These are phyloP conservation scores for Crematogaster levior DNA, from an alignment of 2,888 invertebrate species.

Conservation along the genomic window DNA sequence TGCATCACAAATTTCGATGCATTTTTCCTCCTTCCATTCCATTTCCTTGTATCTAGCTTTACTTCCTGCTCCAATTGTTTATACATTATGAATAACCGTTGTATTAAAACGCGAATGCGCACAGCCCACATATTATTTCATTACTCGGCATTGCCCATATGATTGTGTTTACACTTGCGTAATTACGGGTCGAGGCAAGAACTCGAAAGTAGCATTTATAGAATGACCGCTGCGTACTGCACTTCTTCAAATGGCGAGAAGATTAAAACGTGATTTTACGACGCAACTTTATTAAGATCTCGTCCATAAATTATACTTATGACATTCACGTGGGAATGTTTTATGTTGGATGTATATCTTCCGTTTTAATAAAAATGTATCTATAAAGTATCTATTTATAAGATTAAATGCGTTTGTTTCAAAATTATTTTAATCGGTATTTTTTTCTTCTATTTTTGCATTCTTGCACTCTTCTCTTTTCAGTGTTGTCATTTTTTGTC, in stretches of 20 bases:
- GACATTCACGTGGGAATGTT: conserved; percentile 41
- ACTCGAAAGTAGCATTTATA: conserved; percentile 77
- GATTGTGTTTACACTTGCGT: conserved; percentile 76
- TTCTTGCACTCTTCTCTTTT: background rate
- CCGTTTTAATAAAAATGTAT: conserved; percentile 29
- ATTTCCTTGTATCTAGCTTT: background rate
- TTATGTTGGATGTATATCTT: conserved; percentile 17
- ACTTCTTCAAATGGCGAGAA: conserved; percentile 64
- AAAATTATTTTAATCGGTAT: background rate
- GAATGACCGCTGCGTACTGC: conserved; percentile 59
- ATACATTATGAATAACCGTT: background rate
- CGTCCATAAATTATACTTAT: conserved; percentile 56
- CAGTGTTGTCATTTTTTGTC: background rate
- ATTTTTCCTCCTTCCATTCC: background rate
- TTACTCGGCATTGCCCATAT: conserved; percentile 33
- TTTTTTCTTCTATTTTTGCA: background rate
- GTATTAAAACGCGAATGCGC: background rate
- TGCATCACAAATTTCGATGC: background rate
- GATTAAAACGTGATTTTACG: conserved; percentile 64
- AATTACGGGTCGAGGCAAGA: conserved; percentile 79
- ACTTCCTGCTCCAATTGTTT: conserved; percentile 13
- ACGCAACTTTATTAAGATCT: conserved; percentile 63
- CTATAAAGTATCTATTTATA: too few species aligned
- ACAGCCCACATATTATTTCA: background rate
- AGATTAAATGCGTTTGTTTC: too few species aligned